Base-by-base conservation (phyloP, 1,140 invertebrate species). In the Heliothis subflexa region DNA sequence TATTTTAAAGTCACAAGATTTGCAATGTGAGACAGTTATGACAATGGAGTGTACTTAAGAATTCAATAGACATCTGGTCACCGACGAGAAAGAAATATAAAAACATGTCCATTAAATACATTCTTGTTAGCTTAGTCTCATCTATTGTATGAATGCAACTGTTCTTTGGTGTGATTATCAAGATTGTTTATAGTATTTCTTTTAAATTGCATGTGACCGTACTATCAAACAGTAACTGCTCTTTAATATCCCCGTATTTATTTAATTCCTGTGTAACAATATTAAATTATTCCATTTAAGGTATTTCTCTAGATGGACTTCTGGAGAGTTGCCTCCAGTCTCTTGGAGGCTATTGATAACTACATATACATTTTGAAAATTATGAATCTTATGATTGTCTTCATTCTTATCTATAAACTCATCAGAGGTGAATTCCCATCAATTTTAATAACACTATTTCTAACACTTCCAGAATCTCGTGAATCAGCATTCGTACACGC, bases 401-500 rank as follows among this genome's bases (percentile, higher is more conserved):
- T 52, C 5, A 7, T 40, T 7, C 3, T 0, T 40, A n/a, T n/a
- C n/a, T n/a, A n/a, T n/a, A n/a, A n/a, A n/a, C n/a, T n/a, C n/a
- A 40, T 40, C 0, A 40, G 0, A 40, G 0, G 3, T 40, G 5
- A 40, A 40, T 40, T 40, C 0, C 5, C 3, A 40, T 40, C 33
- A 5, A 40, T 40, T 40, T 7, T 9, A 7, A 40, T 40, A 40
- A 40, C 5, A 40, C 55, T 33, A 62, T 54, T 47, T 71, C 73
- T 80, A 64, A 85, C n/a, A 1, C 16, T 95, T 95, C n/a, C 95
- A 98, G 97, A 97, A 89, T 98, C 97, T 83, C 95, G 97, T 71
- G 97, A 98, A 90, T 96, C 97, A 76, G 97, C 97, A 1, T 98
- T 97, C 87, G 96, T 98, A 14, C 97, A 98, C 87, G 97, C 97